Evolutionary conservation across 2,888 invertebrate species (phyloP).

Genomic region (Physocephala rufipes): DNA sequence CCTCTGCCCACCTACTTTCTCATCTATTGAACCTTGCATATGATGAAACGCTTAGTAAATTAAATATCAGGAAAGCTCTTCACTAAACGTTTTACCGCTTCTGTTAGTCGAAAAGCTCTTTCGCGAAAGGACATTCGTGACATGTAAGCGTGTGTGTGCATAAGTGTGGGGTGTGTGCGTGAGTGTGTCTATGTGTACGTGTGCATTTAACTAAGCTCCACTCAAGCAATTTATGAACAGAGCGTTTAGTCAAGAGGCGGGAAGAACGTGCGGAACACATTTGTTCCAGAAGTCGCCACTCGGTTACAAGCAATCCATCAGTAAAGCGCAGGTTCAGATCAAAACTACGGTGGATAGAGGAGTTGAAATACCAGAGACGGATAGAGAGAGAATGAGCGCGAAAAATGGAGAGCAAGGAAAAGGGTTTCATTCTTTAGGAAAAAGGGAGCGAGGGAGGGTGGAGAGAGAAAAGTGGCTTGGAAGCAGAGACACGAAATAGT

Average conservation of each 20-base stretch:
- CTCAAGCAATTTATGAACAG: neutral
- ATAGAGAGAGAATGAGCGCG: neutral
- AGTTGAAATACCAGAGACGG: neutral
- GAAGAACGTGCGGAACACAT: neutral
- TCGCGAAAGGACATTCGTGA: constrained; percentile 8
- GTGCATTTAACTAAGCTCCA: too few species aligned
- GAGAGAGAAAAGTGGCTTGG: neutral
- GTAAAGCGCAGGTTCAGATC: constrained; percentile 28
- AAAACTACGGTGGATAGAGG: neutral
- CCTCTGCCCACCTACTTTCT: neutral
- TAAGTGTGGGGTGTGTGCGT: constrained; percentile 9
- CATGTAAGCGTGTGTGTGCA: constrained; percentile 13
- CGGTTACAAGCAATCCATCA: constrained; percentile 31
- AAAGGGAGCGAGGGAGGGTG: constrained; percentile 21
- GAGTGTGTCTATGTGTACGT: too few species aligned
- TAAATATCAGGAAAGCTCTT: constrained; percentile 29
- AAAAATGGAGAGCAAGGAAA: neutral
- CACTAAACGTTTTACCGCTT: constrained; percentile 24
- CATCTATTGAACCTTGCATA: neutral
- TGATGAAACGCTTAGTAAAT: constrained; percentile 23
- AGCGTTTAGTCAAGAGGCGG: neutral
- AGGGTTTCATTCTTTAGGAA: neutral
- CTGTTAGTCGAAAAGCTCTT: constrained; percentile 2
- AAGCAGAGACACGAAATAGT: constrained; percentile 5
- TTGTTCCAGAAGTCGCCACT: constrained; percentile 26